Conservation (phyloP, 2,113 vertebrate genomes). For the Sterna hirundo region DNA sequence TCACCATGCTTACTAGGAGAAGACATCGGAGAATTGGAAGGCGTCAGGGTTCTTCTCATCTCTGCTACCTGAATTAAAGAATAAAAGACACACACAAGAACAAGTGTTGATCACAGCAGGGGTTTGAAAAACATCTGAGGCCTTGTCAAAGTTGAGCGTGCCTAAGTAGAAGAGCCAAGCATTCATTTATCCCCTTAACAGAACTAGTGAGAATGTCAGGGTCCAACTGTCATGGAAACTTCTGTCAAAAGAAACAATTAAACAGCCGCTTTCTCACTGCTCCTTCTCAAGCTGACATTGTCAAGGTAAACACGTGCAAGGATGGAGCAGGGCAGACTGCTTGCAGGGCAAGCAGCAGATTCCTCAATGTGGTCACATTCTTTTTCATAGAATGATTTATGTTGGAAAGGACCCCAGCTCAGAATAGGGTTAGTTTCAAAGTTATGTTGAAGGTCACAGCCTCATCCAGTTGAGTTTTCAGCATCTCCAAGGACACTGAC, state of each 20-base stretch:
- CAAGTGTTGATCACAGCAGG: background rate
- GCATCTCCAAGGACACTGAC: background rate
- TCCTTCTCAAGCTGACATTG: background rate
- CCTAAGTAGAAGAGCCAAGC: background rate
- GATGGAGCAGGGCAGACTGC: background rate
- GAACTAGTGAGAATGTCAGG: background rate
- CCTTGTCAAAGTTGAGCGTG: background rate
- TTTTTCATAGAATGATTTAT: background rate
- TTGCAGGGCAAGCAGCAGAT: background rate
- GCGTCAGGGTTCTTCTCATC: conserved; percentile 87
- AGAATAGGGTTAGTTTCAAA: background rate
- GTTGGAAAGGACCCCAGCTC: background rate
- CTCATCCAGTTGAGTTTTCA: background rate
- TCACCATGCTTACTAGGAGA: conserved; percentile 97
- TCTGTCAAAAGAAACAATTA: background rate
- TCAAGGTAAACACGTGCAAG: background rate
- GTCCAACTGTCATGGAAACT: background rate
- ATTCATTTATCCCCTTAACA: background rate
- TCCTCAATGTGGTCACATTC: background rate
- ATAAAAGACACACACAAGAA: background rate
- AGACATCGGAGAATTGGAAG: conserved; percentile 93
- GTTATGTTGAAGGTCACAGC: background rate
- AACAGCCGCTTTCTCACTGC: background rate
- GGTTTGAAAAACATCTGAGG: background rate
- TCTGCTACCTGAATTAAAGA: conserved; percentile 75